Base-by-base conservation (phyloP, 2,797 vertebrate species). In the Sternotherus odoratus region DNA sequence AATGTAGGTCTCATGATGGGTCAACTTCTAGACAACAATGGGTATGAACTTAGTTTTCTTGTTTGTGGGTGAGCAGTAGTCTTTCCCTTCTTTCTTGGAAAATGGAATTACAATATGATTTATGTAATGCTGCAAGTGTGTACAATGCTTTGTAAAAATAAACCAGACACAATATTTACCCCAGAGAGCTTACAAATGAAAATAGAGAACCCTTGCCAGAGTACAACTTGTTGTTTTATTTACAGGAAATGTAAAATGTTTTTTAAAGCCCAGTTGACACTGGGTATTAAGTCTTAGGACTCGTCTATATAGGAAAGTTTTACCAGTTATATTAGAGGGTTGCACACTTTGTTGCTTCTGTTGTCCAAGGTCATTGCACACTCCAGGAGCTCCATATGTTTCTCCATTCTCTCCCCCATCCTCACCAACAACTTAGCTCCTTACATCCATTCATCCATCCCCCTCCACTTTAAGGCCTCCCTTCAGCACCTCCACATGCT, bases 21-120 rank as follows among this genome's bases (percentile, higher is more conserved):
- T 53, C 53, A 51, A 6, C 89, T 95, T 85, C 72, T 86, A 19
- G 13, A 88, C 39, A 96, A 94, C 54, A 85, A 91, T 53, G 16
- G 63, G 17, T 4, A 1, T 33, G 43, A 60, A 50, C 6, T 87
- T 94, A 0, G n/a, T 63, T 93, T 94, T 89, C 86, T 93, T 88
- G 79, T 89, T 93, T 95, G 87, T 63, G 1, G 2, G 49, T 78
- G 77, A 91, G 88, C 80, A 94, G 1, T 82, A 19, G 30, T 57
- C 79, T 56, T 46, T 91, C 83, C 79, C 30, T 75, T 77, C 95
- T 91, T 82, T 77, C 50, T 75, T 57, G 74, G 92, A 83, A 82
- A 93, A 82, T 50, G 72, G 28, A 17, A n/a, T 48, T 83, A 80
- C 50, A 43, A 30, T 66, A 86, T 84, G 63, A 56, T 6, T 82